Percentiles rank a stretch among this genome's conserved stretches.
Evolutionary conservation across 2,113 vertebrate genomes (phyloP).

Genomic region (Hypocryptadius cinnamomeus): DNA sequence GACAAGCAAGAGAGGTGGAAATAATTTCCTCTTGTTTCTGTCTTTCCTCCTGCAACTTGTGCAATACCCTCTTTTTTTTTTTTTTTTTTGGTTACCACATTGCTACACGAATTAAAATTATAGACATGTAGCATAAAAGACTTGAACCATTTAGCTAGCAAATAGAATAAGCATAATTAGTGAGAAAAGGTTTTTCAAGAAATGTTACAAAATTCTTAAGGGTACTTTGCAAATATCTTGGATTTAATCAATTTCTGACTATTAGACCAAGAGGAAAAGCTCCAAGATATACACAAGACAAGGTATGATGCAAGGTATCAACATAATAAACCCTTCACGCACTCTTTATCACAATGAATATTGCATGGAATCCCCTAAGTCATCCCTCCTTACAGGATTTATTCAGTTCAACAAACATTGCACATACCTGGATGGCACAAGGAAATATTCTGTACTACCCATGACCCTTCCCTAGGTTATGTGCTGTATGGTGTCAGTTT

Average conservation of each 20-base stretch:
- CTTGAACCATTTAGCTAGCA: background rate
- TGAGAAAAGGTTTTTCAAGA: background rate
- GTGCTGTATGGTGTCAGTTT: background rate
- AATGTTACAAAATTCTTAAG: background rate
- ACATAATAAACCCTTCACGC: background rate
- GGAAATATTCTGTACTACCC: background rate
- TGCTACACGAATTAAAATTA: background rate
- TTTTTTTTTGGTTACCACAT: background rate
- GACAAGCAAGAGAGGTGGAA: background rate
- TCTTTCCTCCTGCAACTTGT: background rate
- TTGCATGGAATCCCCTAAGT: background rate
- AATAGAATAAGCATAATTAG: background rate
- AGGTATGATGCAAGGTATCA: background rate
- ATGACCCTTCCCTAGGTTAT: background rate
- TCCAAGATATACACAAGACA: background rate
- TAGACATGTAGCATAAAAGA: background rate
- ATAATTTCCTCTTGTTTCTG: background rate
- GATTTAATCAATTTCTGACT: background rate
- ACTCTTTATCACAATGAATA: background rate
- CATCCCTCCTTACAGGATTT: background rate
- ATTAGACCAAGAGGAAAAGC: background rate
- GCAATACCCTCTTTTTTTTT: background rate
- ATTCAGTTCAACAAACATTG: background rate
- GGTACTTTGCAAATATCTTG: background rate
- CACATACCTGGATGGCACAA: background rate